A percentile compares a stretch with the other conserved stretches of the same genome.
Conservation (phyloP, 2,888 invertebrate species). For the Drosophila mimica region DNA sequence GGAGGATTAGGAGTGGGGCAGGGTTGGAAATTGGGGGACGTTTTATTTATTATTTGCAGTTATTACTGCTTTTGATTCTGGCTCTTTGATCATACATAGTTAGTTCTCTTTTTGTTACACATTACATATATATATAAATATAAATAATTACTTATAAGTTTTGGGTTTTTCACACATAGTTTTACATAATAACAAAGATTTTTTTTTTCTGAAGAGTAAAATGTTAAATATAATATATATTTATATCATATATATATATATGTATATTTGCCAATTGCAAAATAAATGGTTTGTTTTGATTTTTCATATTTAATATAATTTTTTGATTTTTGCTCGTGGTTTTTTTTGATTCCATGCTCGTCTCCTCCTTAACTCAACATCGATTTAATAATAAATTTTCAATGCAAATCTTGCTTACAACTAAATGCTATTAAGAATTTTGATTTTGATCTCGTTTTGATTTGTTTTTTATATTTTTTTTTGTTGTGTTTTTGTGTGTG, state of each 20-base stretch:
- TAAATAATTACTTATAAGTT: conserved; percentile 70
- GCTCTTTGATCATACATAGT: conserved; percentile 53
- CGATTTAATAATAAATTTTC: conserved; percentile 57
- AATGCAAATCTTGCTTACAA: conserved; percentile 61
- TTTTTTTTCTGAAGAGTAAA: conserved; percentile 60
- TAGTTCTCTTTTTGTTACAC: conserved; percentile 66
- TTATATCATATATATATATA: conserved; percentile 45
- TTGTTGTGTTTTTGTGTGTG: conserved; percentile 31
- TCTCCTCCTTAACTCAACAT: conserved; percentile 61
- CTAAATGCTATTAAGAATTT: conserved; percentile 65
- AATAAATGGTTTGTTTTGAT: conserved; percentile 61
- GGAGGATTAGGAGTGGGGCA: conserved; percentile 10
- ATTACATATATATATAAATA: conserved; percentile 66
- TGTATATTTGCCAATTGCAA: conserved; percentile 73
- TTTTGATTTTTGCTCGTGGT: conserved; percentile 55
- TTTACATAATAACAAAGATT: conserved; percentile 71
- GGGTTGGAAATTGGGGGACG: conserved; percentile 1
- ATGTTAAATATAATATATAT: conserved; percentile 64
- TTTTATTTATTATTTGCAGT: conserved; percentile 14
- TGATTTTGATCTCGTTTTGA: conserved; percentile 45
- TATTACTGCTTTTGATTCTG: conserved; percentile 64
- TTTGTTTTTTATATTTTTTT: conserved; percentile 33
- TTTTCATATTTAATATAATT: conserved; percentile 68
- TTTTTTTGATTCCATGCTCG: conserved; percentile 69
- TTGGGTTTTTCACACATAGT: conserved; percentile 48